Base-by-base conservation (phyloP, 2,797 vertebrate genomes). In the Falco rusticolus region DNA sequence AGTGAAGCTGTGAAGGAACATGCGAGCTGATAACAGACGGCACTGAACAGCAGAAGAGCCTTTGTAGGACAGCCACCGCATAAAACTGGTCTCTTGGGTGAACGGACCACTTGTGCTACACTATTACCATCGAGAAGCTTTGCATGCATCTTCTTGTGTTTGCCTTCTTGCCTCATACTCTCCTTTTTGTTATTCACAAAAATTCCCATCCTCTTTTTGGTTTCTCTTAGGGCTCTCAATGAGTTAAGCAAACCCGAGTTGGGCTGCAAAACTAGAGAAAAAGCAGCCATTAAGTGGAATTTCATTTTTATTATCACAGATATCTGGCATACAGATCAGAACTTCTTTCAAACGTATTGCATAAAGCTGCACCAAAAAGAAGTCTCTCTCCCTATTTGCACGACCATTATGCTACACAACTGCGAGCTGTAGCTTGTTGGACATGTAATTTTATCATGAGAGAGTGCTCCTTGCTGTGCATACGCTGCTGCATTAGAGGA, bases 361-460 rank as follows among this genome's bases (percentile, higher is more conserved):
- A 22, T 4, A 18, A 39, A 41, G 50, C 9, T 8, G 13, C 60
- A 26, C 6, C 47, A n/a, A 50, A 16, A 79, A 59, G 63, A 12
- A 13, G 54, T 31, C 24, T 71, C 37, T 25, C 39, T 53, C 41
- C 43, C 63, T 43, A 57, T 14, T 8, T 26, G 26, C 51, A 21
- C 0, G 0, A 7, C 33, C 45, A 1, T 39, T 45, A 14, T 10
- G 6, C 16, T 9, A 11, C 19, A 1, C 7, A 48, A 3, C 64
- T 70, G 56, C 2, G 1, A 84, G 59, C 80, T 6, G 3, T 41
- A 72, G 64, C 48, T 84, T 16, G 68, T 17, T 28, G 89, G 50
- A n/a, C 59, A 26, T 4, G 33, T 4, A 53, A 70, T 59, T 59
- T 54, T 81, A 60, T n/a, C 59, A 19, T 0, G 39, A 53, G 41